Conservation (phyloP, 2,797 vertebrate species). For the Lagocephalus sceleratus region DNA sequence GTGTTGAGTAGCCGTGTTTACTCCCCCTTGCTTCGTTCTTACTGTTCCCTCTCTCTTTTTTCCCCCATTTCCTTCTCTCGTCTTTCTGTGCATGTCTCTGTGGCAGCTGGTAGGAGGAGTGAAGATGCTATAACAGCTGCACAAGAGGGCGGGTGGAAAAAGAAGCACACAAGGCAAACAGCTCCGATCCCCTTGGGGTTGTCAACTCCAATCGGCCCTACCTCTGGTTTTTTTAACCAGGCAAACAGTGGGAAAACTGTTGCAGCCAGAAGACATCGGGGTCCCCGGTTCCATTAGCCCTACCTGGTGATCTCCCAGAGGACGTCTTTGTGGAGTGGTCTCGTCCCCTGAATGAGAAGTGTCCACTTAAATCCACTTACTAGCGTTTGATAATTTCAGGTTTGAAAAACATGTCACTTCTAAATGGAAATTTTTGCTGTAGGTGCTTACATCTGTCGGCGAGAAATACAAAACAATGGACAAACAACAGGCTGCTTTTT, state of each 20-base stretch:
- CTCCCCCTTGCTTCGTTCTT: constrained; percentile 54
- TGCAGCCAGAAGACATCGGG: constrained; percentile 67
- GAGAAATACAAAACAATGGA: constrained; percentile 50
- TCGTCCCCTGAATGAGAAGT: constrained; percentile 35
- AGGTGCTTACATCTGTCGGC: constrained; percentile 55
- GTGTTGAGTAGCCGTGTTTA: constrained; percentile 81
- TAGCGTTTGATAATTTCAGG: constrained; percentile 51
- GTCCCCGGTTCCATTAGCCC: constrained; percentile 51
- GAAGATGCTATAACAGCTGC: constrained; percentile 82
- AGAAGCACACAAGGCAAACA: constrained; percentile 74
- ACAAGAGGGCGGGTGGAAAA: constrained; percentile 72
- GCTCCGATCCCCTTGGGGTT: constrained; percentile 77
- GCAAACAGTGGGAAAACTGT: constrained; percentile 75
- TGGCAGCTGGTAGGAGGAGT: constrained; percentile 82
- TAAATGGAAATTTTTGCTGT: constrained; percentile 56
- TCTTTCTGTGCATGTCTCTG: constrained; percentile 37
- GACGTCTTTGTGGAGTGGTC: constrained; percentile 22
- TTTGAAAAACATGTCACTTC: constrained; percentile 62
- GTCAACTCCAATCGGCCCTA: constrained; percentile 70
- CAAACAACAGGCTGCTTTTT: constrained; percentile 30
- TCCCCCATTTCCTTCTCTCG: constrained; percentile 30
- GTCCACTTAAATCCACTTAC: constrained; percentile 58
- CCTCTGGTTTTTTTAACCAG: constrained; percentile 70
- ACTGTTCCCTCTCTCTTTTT: constrained; percentile 42
- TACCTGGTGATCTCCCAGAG: constrained; percentile 47